A percentile compares a stretch with the other conserved stretches of the same genome.
phyloP scores from a whole-genome alignment of 2,888 invertebrate species.

The Nomada fucata region DNA sequence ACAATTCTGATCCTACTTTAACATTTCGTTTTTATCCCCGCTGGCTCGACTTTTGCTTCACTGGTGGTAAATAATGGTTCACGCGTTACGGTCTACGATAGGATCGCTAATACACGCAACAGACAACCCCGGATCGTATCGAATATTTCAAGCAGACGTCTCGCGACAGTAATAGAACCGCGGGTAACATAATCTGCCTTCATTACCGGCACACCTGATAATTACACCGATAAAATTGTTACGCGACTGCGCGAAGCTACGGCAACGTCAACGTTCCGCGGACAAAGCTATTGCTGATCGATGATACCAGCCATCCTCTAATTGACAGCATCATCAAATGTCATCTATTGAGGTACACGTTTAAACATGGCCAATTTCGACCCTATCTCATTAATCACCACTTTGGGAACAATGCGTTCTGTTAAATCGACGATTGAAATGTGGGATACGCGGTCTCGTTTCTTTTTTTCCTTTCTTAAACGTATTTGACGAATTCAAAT shows the following conservation, averaged over 20 bases:
- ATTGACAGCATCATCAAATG: conserved; percentile 56
- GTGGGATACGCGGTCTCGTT: too few species aligned
- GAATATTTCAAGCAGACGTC: conserved; percentile 38
- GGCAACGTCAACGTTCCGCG: conserved; percentile 9
- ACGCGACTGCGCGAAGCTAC: conserved; percentile 6
- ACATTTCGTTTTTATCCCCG: not conserved
- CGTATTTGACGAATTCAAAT: too few species aligned
- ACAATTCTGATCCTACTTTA: not conserved
- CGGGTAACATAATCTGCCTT: conserved; percentile 47
- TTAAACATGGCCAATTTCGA: not conserved
- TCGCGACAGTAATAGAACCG: conserved; percentile 28
- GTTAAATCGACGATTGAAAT: too few species aligned
- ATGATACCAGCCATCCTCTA: conserved; percentile 35
- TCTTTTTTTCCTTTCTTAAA: too few species aligned
- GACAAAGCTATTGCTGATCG: conserved; percentile 46
- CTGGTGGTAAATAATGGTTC: not conserved
- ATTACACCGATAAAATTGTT: conserved; percentile 59
- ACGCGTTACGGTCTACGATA: not conserved
- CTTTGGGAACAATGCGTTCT: not conserved
- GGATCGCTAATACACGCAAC: not conserved
- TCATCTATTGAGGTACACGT: conserved; percentile 15
- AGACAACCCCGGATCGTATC: conserved; percentile 17
- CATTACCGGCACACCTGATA: conserved; percentile 44
- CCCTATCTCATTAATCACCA: not conserved
- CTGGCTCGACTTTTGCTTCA: not conserved